Evolutionary conservation across 2,888 invertebrate species (phyloP).

Genomic region (Tromatobia lineatoria): DNA sequence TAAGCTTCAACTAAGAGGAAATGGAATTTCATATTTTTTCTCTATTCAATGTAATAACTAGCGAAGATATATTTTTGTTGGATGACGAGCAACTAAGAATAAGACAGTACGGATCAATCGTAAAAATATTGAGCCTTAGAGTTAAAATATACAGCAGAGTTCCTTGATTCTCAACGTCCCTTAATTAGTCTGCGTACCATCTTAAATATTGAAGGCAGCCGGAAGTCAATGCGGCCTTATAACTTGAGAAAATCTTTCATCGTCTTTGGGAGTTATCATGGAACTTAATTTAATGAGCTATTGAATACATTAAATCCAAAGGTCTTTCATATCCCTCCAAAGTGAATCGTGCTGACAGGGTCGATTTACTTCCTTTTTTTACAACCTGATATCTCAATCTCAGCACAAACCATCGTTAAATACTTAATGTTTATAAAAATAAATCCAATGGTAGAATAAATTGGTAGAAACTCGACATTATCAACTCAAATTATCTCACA

Average conservation of each 20-base stretch:
- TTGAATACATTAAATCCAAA: neutral
- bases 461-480: neutral
- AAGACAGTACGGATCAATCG: neutral
- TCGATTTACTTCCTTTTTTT: neutral
- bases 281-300: neutral
- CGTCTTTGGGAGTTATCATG: conserved; percentile 9
- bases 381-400: conserved; percentile 2
- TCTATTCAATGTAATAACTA: too few relatives aligned
- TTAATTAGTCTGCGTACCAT: neutral
- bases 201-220: neutral
- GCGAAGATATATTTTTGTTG: too few relatives aligned
- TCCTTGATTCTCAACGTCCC: neutral
- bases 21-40: too few relatives aligned
- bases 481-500: neutral
- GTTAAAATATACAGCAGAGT: neutral
- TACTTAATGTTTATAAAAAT: neutral
- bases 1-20: too few relatives aligned
- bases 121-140: neutral
- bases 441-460: neutral
- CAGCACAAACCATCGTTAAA: neutral
- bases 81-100: too few relatives aligned
- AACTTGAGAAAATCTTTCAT: neutral
- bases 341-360: neutral
- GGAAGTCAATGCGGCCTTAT: neutral
- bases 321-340: neutral